Evolutionary conservation across 2,113 vertebrate species (phyloP).

Genomic region (Erinaceus europaeus): DNA sequence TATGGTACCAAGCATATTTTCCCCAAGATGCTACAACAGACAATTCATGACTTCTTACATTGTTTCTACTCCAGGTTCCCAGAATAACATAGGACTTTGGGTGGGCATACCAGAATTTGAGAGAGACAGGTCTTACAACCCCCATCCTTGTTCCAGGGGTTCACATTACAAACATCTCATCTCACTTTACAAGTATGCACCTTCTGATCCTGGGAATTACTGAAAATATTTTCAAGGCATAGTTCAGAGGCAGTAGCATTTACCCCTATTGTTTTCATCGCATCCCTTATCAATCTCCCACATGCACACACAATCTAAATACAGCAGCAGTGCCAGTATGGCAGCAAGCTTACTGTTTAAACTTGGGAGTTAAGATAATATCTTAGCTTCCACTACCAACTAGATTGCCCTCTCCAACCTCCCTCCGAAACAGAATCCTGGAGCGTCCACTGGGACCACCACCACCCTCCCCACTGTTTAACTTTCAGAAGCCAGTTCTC

Average conservation of each 20-base stretch:
- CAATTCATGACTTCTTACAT: not conserved
- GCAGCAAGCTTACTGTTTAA: not conserved
- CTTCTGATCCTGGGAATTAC: not conserved
- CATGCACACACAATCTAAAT: not conserved
- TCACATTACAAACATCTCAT: not conserved
- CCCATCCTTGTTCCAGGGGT: not conserved
- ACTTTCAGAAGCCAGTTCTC: constrained; percentile 1
- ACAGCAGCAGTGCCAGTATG: not conserved
- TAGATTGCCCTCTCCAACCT: not conserved
- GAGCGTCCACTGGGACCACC: not conserved
- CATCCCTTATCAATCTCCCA: not conserved
- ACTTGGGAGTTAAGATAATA: not conserved
- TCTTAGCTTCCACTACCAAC: not conserved
- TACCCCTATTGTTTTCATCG: not conserved
- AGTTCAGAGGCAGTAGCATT: not conserved
- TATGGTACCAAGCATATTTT: not conserved
- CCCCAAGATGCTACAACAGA: not conserved
- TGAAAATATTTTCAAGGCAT: not conserved
- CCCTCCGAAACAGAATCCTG: not conserved
- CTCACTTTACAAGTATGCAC: constrained; percentile 13
- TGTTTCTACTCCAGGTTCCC: not conserved
- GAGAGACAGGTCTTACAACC: not conserved
- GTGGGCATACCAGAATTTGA: not conserved
- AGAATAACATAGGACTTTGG: not conserved
- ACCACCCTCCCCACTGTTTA: not conserved